phyloP scores from a whole-genome alignment of 2,797 vertebrate species.

The Orientallactaga sibirica region DNA sequence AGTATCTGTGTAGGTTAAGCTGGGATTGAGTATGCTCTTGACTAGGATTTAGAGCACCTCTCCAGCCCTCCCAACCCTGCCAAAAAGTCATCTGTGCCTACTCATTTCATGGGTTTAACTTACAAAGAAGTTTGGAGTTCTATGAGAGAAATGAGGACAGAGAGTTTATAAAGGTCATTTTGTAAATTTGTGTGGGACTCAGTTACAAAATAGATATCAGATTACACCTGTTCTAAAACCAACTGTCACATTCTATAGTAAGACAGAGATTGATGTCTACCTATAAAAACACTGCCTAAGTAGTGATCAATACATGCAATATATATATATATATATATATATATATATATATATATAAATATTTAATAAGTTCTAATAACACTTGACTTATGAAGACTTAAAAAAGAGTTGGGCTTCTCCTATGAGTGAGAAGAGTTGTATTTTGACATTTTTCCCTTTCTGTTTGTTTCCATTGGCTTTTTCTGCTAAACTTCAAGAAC shows the following conservation, averaged over 20 bases:
- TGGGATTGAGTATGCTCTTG: background rate
- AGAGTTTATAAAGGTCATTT: background rate
- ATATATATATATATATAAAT: conserved; percentile 1
- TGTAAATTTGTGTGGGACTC: background rate
- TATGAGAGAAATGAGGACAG: conserved; percentile 10
- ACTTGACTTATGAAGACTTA: background rate
- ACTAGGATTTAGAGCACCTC: background rate
- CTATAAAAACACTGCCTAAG: background rate
- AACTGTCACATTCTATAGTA: background rate
- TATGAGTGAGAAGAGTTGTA: background rate
- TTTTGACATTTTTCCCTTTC: conserved; percentile 37
- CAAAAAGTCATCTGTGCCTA: too few relatives aligned
- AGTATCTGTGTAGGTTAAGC: background rate
- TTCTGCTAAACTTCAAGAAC: background rate
- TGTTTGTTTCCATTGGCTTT: conserved; percentile 30
- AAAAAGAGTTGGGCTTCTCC: background rate
- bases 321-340: background rate
- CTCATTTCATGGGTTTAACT: conserved; percentile 13
- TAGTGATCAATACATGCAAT: background rate
- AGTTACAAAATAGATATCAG: background rate
- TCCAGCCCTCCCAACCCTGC: background rate
- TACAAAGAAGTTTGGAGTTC: conserved; percentile 43
- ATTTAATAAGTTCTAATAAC: background rate
- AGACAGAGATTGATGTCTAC: background rate
- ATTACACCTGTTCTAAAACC: background rate